Evolutionary conservation across 2,113 vertebrate species (phyloP).

Genomic region (Thalassoma bifasciatum): DNA sequence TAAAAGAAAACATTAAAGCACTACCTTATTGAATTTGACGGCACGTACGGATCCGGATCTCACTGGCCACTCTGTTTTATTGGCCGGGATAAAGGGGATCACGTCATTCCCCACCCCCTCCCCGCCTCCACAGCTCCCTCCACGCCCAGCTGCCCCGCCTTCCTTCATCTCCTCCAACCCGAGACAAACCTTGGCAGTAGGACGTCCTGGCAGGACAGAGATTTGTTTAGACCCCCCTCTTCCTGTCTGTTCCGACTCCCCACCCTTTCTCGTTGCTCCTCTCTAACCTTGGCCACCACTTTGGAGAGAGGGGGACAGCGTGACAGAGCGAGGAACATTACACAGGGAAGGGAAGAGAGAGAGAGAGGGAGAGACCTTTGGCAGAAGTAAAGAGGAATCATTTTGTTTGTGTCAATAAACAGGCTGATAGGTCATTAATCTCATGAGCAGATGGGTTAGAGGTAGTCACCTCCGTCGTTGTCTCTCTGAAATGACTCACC

Average conservation of each 20-base stretch:
- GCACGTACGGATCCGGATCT: conserved; percentile 86
- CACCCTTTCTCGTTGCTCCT: conserved; percentile 50
- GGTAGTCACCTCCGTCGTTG: conserved; percentile 66
- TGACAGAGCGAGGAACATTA: conserved; percentile 30
- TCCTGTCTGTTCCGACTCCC: conserved; percentile 38
- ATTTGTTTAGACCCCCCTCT: conserved; percentile 76
- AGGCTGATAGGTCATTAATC: conserved; percentile 80
- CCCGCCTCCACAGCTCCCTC: conserved; percentile 58
- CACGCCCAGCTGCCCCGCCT: conserved; percentile 56
- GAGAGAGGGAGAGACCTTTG: conserved; percentile 45
- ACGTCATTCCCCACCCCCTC: conserved; percentile 82
- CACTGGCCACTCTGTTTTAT: conserved; percentile 87
- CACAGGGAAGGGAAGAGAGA: conserved; percentile 25
- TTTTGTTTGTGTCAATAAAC: conserved; percentile 81
- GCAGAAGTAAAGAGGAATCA: conserved; percentile 59
- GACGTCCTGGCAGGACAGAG: conserved; percentile 79
- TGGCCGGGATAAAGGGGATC: conserved; percentile 84
- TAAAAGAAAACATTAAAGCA: conserved; percentile 90
- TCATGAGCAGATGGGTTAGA: conserved; percentile 62
- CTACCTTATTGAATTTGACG: conserved; percentile 88
- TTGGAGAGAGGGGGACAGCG: conserved; percentile 23
- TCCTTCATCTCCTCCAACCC: conserved; percentile 56
- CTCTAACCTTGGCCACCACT: conserved; percentile 77
- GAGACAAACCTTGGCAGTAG: conserved; percentile 83
- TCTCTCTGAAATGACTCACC: conserved; percentile 77